Conservation (phyloP, 2,113 vertebrate genomes). For the Mesembrinibis cayennensis region DNA sequence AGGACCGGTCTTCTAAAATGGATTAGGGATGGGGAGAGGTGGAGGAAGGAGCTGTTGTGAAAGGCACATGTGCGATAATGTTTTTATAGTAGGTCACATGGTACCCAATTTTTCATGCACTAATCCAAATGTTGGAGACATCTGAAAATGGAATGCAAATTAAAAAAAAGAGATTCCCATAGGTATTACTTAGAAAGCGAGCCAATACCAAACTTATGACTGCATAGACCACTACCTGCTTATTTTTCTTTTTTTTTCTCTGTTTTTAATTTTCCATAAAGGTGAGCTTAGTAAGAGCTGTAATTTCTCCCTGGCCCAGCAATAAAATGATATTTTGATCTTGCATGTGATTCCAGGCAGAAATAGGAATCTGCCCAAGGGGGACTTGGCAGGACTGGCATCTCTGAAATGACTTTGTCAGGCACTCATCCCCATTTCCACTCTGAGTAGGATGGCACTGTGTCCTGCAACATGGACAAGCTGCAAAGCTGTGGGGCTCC, state of each 20-base stretch:
- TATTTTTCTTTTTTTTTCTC: background rate
- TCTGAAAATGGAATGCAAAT: background rate
- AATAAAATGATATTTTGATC: background rate
- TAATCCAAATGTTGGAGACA: background rate
- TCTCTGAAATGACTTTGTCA: background rate
- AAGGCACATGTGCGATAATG: background rate
- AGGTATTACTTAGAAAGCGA: background rate
- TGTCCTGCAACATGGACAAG: background rate
- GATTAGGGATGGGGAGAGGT: background rate
- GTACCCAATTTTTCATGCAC: background rate
- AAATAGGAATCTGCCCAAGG: background rate
- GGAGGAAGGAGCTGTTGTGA: background rate
- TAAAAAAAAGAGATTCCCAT: background rate
- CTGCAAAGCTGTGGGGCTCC: background rate
- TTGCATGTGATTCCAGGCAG: background rate
- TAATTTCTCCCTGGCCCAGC: background rate
- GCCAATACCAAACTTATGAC: background rate
- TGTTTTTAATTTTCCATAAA: background rate
- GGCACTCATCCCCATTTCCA: background rate
- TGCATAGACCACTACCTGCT: background rate
- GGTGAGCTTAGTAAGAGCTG: background rate
- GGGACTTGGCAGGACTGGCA: fast-evolving
- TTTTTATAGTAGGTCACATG: background rate
- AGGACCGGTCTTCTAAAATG: background rate
- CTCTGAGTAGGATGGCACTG: background rate